Evolutionary conservation across 2,797 vertebrate species (phyloP).

Genomic region (Neoniphon sammara): DNA sequence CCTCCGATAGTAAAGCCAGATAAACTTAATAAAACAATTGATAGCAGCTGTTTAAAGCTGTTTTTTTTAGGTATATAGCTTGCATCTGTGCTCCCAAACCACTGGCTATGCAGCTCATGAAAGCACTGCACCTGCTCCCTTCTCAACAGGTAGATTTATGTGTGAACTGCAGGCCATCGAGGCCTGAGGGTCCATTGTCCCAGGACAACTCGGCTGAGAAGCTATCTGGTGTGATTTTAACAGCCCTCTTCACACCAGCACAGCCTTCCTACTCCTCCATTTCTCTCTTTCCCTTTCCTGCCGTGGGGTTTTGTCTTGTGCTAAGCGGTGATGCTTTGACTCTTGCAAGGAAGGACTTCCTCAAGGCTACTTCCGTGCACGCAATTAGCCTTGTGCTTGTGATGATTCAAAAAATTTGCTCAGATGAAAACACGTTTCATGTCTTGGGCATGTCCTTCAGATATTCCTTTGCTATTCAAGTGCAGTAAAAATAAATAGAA

Average conservation of each 20-base stretch:
- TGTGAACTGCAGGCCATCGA: slow-evolving; percentile 37
- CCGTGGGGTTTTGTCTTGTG: slow-evolving; percentile 68
- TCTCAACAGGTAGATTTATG: slow-evolving; percentile 53
- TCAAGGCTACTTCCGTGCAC: slow-evolving; percentile 72
- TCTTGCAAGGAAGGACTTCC: slow-evolving; percentile 79
- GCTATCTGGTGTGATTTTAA: slow-evolving; percentile 52
- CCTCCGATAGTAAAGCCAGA: slow-evolving; percentile 13
- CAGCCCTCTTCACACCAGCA: slow-evolving; percentile 79
- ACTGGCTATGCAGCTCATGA: slow-evolving; percentile 14
- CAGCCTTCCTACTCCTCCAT: slow-evolving; percentile 68
- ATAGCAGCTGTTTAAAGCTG: slow-evolving; percentile 24
- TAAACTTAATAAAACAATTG: slow-evolving; percentile 23
- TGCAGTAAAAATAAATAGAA: slow-evolving; percentile 30
- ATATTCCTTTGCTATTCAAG: slow-evolving; percentile 51
- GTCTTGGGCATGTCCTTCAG: slow-evolving; percentile 36
- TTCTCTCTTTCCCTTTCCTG: slow-evolving; percentile 82
- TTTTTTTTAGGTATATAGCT: background rate
- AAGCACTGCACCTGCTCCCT: slow-evolving; percentile 62
- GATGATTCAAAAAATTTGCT: slow-evolving; percentile 54
- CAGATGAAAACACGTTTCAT: slow-evolving; percentile 35
- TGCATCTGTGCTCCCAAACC: slow-evolving; percentile 13
- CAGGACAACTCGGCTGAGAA: slow-evolving; percentile 49
- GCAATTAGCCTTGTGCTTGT: slow-evolving; percentile 63
- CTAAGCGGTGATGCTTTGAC: slow-evolving; percentile 76
- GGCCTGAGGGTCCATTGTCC: slow-evolving; percentile 30